Conservation (phyloP, 1,140 invertebrate species). For the Lysiphlebus fabarum region DNA sequence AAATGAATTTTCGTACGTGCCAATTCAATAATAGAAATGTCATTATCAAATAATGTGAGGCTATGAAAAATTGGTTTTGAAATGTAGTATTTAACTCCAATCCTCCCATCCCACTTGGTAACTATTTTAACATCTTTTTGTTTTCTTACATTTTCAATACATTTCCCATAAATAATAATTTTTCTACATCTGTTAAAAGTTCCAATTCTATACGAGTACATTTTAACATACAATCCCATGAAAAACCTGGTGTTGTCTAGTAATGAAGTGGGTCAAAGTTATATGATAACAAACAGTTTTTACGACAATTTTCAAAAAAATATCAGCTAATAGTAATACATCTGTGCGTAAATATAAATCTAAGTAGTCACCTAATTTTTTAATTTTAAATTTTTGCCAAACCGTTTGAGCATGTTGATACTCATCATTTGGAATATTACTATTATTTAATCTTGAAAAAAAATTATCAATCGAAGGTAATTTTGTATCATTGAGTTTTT, state of each 20-base stretch:
- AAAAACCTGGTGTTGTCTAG: conserved; percentile 41
- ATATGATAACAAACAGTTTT: conserved; percentile 30
- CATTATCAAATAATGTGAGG: background rate
- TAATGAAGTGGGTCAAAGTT: conserved; percentile 40
- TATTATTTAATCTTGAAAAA: too few species aligned
- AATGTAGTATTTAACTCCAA: too few species aligned
- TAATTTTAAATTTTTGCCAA: too few species aligned
- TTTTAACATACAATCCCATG: conserved; percentile 47
- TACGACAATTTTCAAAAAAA: conserved; percentile 54
- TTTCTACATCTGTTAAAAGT: conserved; percentile 49
- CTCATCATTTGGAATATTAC: too few species aligned
- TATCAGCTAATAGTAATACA: conserved; percentile 43
- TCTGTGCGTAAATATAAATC: conserved; percentile 50
- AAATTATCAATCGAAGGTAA: too few species aligned
- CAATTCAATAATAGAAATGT: background rate
- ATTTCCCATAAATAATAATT: conserved; percentile 39
- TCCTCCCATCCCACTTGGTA: background rate
- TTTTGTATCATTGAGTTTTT: too few species aligned
- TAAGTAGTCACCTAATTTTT: too few species aligned
- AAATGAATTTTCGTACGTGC: background rate
- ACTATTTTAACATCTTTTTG: background rate
- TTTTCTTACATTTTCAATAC: background rate
- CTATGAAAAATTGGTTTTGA: background rate
- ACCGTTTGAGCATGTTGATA: too few species aligned
- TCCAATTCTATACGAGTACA: conserved; percentile 47